Evolutionary conservation across 2,797 vertebrate species (phyloP), one percentile per base, ranked within the genome.

Genomic region (Phataginus tetradactyla): DNA sequence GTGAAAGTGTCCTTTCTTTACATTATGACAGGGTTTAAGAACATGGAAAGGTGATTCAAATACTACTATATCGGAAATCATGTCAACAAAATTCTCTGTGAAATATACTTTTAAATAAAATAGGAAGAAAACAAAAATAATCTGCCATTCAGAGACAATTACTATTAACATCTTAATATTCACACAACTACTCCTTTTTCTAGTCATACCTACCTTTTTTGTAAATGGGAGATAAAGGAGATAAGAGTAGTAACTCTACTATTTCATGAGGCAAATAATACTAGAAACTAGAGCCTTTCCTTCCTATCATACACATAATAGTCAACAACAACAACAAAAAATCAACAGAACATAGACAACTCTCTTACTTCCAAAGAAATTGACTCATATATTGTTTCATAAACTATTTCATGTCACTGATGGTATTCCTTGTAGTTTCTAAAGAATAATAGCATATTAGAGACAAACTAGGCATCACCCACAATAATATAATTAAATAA

Each of bases 121-220:
- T 64, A 93, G 68, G 18, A 49, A 83, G 29, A 87, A 96, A 88
- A 90, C 42, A 84, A 95, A 93, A 91, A 79, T 57, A 87, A 91
- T 34, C 34, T 91, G 42, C 7, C 25, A 72, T 68, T 86, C 42
- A 75, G 75, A 79, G 55, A 81, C 34, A 86, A 88, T 51, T 10
- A 94, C 79, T 86, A 75, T 42, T 66, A 83, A 75, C 21, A 81
- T 23, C 37, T 74, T 79, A 92, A 53, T 61, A 51, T 42, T 89
- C 27, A 77, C 55, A 34, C 15, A 86, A 75, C 8, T 68, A 75
- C 25, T 55, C n/a, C 20, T 69, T 85, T 96, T 83, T 83, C 64
- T 86, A 55, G 18, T 79, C 25, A 34, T n/a, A 83, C 0, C 39
- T 59, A 86, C 3, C 4, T 87, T 93, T 90, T 85, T n/a, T 32